These are phyloP conservation scores for Romanogobio albipinnatus DNA, from an alignment of 2,113 vertebrate species.

Conservation along the genomic window DNA sequence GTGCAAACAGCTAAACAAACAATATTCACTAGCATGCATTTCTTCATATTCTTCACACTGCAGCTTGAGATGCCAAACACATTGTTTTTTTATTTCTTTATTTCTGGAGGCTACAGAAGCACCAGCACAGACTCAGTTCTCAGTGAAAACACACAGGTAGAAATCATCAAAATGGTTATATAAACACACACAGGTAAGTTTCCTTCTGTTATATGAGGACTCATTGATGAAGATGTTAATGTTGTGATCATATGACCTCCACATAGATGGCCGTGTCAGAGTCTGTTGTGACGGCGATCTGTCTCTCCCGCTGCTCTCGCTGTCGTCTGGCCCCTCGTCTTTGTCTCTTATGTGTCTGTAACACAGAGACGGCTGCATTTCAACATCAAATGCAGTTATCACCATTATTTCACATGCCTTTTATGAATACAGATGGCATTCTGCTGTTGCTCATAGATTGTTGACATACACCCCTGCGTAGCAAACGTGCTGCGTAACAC, in stretches of 20 bases:
- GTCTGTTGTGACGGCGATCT: slow-evolving; percentile 55
- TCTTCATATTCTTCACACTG: neutral
- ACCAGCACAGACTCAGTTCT: neutral
- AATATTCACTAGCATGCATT: neutral
- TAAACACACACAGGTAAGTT: neutral
- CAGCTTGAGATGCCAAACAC: neutral
- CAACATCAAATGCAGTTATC: neutral
- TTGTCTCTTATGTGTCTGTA: slow-evolving; percentile 55
- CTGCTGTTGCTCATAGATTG: neutral
- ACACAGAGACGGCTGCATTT: neutral
- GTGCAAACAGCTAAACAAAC: no score
- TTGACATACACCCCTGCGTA: no score
- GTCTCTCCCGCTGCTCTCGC: slow-evolving; percentile 46
- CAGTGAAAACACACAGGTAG: neutral
- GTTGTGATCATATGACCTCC: slow-evolving; percentile 66
- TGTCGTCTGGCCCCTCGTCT: slow-evolving; percentile 50
- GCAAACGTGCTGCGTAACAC: no score
- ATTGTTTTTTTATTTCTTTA: neutral
- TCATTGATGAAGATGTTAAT: no score
- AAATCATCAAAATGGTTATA: neutral
- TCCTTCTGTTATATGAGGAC: no score
- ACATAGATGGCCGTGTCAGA: slow-evolving; percentile 74
- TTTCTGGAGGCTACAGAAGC: neutral
- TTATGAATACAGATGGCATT: neutral
- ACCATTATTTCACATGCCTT: neutral